phyloP scores from a whole-genome alignment of 2,888 invertebrate genomes.

The Acronicta leporina region DNA sequence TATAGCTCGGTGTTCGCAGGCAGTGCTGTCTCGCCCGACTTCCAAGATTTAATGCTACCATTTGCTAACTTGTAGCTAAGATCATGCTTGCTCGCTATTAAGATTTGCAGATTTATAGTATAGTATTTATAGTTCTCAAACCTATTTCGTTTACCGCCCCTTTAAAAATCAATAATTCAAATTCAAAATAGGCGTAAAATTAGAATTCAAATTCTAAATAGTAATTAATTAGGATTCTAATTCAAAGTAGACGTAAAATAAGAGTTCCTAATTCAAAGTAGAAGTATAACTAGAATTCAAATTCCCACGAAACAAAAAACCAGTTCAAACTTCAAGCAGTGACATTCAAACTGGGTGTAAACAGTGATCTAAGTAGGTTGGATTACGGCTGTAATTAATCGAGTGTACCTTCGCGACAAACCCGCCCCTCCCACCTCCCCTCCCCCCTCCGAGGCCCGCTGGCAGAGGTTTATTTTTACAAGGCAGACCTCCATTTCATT shows the following conservation, averaged over 20 bases:
- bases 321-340: conserved; percentile 27
- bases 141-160: no score
- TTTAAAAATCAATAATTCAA: no score
- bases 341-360: conserved; percentile 39
- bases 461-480: conserved; percentile 64
- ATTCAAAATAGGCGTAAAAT: no score
- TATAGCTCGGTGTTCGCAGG: conserved; percentile 55
- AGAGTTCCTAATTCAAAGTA: no score
- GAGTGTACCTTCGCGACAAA: conserved; percentile 67
- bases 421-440: conserved; percentile 19
- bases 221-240: no score
- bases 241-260: no score
- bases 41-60: conserved; percentile 52
- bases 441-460: conserved; percentile 12
- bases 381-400: conserved; percentile 75
- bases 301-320: conserved; percentile 20
- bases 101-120: background rate
- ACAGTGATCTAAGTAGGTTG: conserved; percentile 52
- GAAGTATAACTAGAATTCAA: background rate
- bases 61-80: conserved; percentile 45
- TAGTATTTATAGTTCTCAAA: no score
- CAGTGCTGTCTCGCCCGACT: conserved; percentile 45
- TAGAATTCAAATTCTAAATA: no score
- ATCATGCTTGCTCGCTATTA: conserved; percentile 33
- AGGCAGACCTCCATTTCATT: conserved; percentile 70